Conservation (phyloP, 2,888 invertebrate genomes). For the Apoderus coryli region DNA sequence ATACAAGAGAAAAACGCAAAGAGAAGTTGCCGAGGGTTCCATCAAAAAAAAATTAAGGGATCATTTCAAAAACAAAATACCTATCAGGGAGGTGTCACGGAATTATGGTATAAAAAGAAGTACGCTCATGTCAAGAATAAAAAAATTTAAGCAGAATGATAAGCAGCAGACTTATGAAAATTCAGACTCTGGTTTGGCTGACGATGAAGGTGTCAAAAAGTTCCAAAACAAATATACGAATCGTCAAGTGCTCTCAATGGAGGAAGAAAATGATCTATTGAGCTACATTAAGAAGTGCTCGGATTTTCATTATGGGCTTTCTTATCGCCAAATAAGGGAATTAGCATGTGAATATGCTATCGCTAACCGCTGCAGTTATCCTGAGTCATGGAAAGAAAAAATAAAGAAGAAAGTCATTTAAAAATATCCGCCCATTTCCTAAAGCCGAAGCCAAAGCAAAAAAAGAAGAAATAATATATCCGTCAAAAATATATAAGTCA, state of each 20-base stretch:
- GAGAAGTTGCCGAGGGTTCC: too few relatives aligned
- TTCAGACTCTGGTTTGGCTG: conserved; percentile 5
- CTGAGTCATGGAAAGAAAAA: too few relatives aligned
- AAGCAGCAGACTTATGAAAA: too few relatives aligned
- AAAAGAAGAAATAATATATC: conserved; percentile 3
- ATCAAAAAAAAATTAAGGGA: too few relatives aligned
- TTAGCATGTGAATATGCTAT: conserved; percentile 14
- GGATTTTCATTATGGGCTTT: conserved; percentile 12
- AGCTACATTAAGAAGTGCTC: conserved; percentile 11
- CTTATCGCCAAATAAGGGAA: conserved; percentile 9
- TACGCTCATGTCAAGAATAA: conserved; percentile 7
- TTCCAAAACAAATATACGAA: conserved; percentile 4
- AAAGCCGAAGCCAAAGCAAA: conserved; percentile 3
- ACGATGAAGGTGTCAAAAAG: conserved; percentile 2
- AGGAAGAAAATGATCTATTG: conserved; percentile 7
- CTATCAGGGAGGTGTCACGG: too few relatives aligned
- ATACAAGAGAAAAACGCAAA: too few relatives aligned
- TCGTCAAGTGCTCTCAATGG: conserved; percentile 9
- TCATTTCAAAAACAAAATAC: too few relatives aligned
- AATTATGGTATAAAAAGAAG: conserved; percentile 9
- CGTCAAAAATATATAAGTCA: too few relatives aligned
- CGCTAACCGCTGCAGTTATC: too few relatives aligned
- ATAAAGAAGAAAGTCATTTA: conserved; percentile 2
- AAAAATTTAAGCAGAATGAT: too few relatives aligned
- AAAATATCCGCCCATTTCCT: conserved; percentile 3